Evolutionary conservation across 1,140 invertebrate genomes (phyloP).

Genomic region (Nasonia vitripennis): DNA sequence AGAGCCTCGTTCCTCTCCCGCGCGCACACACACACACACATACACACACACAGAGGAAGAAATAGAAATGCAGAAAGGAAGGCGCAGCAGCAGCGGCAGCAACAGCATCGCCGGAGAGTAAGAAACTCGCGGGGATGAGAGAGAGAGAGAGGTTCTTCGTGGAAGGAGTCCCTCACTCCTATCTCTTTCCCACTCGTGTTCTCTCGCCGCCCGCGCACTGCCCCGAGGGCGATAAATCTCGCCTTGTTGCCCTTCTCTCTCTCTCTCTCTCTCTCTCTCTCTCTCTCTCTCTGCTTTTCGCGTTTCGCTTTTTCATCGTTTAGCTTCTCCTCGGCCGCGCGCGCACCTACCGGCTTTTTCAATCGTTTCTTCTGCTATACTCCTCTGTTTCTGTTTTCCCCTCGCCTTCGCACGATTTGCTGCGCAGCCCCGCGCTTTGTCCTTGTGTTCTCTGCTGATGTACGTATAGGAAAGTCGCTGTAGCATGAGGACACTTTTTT

Average conservation of each 20-base stretch:
- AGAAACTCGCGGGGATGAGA: neutral
- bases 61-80: conserved; percentile 14
- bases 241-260: neutral
- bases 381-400: neutral
- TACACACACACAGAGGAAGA: neutral
- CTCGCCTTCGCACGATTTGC: neutral
- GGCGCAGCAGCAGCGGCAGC: neutral
- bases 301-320: conserved; percentile 31
- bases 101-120: neutral
- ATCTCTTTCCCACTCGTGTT: neutral
- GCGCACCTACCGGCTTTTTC: neutral
- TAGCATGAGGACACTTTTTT: no score
- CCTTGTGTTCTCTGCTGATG: neutral
- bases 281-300: neutral
- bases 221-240: conserved; percentile 29
- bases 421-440: neutral
- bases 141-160: conserved; percentile 9
- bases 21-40: neutral
- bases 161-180: neutral
- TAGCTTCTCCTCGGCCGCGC: neutral
- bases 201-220: neutral
- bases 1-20: neutral
- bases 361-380: conserved; percentile 17
- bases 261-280: conserved; percentile 3
- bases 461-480: no score